phyloP scores from a whole-genome alignment of 2,797 vertebrate species.

The Anguilla pacifica region DNA sequence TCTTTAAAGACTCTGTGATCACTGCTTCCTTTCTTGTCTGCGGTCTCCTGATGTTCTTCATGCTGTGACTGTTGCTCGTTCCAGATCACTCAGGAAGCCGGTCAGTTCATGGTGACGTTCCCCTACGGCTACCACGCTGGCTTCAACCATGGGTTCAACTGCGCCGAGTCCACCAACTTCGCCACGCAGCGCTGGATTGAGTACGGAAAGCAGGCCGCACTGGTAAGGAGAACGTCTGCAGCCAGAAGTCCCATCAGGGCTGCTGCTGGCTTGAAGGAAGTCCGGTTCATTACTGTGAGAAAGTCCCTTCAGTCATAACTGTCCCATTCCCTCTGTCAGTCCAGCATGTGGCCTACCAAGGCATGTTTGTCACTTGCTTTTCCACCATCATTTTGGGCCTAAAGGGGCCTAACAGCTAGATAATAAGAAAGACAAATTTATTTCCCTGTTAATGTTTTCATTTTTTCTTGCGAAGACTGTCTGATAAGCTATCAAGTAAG shows the following conservation, averaged over 20 bases:
- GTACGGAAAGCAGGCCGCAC: conserved; percentile 91
- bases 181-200: conserved; percentile 96
- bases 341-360: not conserved
- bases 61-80: not conserved
- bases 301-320: not conserved
- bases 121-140: conserved; percentile 96
- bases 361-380: not conserved
- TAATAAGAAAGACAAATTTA: too few relatives aligned
- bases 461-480: too few relatives aligned
- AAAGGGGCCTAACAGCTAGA: too few relatives aligned
- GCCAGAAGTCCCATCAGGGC: not conserved
- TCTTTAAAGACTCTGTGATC: not conserved
- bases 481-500: too few relatives aligned
- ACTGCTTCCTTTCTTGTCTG: not conserved
- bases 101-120: conserved; percentile 96
- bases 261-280: not conserved
- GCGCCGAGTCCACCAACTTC: conserved; percentile 96
- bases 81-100: conserved; percentile 93
- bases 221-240: conserved; percentile 71
- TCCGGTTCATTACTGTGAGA: not conserved
- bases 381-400: too few relatives aligned
- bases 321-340: not conserved
- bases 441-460: too few relatives aligned
- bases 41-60: not conserved
- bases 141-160: conserved; percentile 98